phyloP scores from a whole-genome alignment of 2,888 invertebrate species.

The Dinocampus coccinellae region DNA sequence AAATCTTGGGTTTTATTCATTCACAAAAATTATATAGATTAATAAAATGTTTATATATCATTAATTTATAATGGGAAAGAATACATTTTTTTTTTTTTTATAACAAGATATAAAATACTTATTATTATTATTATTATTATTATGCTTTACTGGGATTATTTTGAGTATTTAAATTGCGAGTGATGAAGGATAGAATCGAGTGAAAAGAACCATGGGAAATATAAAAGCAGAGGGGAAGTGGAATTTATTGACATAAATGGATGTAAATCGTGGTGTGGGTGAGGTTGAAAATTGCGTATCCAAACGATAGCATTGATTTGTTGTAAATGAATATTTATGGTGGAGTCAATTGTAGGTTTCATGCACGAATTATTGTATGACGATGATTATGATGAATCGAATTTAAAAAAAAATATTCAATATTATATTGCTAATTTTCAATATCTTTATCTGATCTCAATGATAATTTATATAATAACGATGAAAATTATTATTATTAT shows the following conservation, averaged over 20 bases:
- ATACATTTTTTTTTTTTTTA: background rate
- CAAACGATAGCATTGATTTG: constrained; percentile 8
- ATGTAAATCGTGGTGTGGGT: background rate
- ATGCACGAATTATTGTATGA: no score
- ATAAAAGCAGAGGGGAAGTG: no score
- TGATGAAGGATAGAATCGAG: background rate
- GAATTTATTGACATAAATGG: constrained; percentile 10
- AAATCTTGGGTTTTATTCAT: background rate
- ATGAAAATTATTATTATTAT: no score
- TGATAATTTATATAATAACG: no score
- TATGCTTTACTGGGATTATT: background rate
- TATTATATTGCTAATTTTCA: no score
- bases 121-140: no score
- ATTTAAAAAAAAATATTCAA: no score
- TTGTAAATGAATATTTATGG: constrained; percentile 9
- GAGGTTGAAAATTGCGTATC: constrained; percentile 1
- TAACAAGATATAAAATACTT: no score
- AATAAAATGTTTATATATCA: background rate
- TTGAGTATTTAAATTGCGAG: background rate
- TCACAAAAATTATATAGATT: background rate
- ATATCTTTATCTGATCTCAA: no score
- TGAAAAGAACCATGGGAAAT: background rate
- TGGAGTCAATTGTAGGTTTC: no score
- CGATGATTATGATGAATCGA: no score
- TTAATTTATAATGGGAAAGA: background rate